These are phyloP conservation scores for Drosophila kambysellisi DNA, from an alignment of 2,888 invertebrate species.

Conservation along the genomic window DNA sequence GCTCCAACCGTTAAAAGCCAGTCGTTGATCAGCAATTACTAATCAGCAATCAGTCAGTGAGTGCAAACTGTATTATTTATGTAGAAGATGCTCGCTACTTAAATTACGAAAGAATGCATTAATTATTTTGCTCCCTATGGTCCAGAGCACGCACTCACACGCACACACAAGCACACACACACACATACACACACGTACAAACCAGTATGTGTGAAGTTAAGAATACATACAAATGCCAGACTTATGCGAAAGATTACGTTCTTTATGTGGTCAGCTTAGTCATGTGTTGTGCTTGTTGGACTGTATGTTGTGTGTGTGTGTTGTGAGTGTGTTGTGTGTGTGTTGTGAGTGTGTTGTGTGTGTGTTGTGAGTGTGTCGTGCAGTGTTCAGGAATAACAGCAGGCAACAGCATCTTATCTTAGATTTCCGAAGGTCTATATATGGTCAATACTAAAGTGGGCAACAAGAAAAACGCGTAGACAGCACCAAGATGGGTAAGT, in stretches of 20 bases:
- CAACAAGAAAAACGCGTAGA: slow-evolving; percentile 62
- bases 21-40: slow-evolving; percentile 2
- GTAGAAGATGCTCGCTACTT: slow-evolving; percentile 8
- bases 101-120: slow-evolving; percentile 21
- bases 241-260: slow-evolving; percentile 22
- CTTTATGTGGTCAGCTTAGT: slow-evolving; percentile 15
- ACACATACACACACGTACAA: neutral
- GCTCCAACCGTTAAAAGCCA: neutral
- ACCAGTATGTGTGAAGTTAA: slow-evolving; percentile 27
- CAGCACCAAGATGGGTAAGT: slow-evolving; percentile 72
- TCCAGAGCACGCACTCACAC: neutral
- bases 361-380: slow-evolving; percentile 3
- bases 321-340: neutral
- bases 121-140: slow-evolving; percentile 13
- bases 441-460: slow-evolving; percentile 60
- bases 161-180: neutral
- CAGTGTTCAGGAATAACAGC: slow-evolving; percentile 26
- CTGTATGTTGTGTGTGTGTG: neutral
- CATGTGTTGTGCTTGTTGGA: neutral
- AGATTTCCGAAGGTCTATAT: slow-evolving; percentile 70
- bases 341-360: slow-evolving; percentile 1
- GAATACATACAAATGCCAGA: slow-evolving; percentile 10
- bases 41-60: slow-evolving; percentile 17
- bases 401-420: slow-evolving; percentile 53
- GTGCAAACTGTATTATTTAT: slow-evolving; percentile 6